Evolutionary conservation across 2,888 invertebrate genomes (phyloP).

Genomic region (Biston betularia): DNA sequence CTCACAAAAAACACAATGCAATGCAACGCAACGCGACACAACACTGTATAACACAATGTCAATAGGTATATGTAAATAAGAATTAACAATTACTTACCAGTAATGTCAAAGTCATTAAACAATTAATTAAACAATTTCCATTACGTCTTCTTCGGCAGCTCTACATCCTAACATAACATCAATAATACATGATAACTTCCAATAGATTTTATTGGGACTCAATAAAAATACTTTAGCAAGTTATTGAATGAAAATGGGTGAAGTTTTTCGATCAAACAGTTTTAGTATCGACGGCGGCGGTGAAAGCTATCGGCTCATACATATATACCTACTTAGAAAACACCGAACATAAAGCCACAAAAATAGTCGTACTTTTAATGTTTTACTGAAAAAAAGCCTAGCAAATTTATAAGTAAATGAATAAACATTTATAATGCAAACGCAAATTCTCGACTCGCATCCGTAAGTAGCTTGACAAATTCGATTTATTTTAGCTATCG

Average conservation of each 20-base stretch:
- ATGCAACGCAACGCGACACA: too few species aligned
- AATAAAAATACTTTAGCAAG: slow-evolving; percentile 18
- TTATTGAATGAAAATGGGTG: slow-evolving; percentile 25
- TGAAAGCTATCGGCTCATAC: not conserved
- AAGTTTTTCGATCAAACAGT: slow-evolving; percentile 37
- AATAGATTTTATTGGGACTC: slow-evolving; percentile 17
- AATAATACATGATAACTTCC: slow-evolving; percentile 5
- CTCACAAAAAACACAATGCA: too few species aligned
- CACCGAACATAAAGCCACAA: not conserved
- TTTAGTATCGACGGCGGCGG: slow-evolving; percentile 13
- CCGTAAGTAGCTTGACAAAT: slow-evolving; percentile 37
- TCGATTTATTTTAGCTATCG: slow-evolving; percentile 41
- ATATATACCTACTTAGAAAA: not conserved
- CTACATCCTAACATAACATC: not conserved
- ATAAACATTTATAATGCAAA: slow-evolving; percentile 12
- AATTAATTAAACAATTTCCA: too few species aligned
- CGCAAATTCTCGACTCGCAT: slow-evolving; percentile 35
- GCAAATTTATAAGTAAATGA: slow-evolving; percentile 13
- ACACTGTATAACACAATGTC: too few species aligned
- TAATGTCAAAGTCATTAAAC: too few species aligned
- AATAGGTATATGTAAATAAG: too few species aligned
- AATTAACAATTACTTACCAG: too few species aligned
- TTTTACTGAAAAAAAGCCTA: not conserved
- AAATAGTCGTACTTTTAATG: not conserved
- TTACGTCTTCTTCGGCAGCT: too few species aligned